Evolutionary conservation across 2,797 vertebrate genomes (phyloP).

Genomic region (Champsocephalus gunnari): DNA sequence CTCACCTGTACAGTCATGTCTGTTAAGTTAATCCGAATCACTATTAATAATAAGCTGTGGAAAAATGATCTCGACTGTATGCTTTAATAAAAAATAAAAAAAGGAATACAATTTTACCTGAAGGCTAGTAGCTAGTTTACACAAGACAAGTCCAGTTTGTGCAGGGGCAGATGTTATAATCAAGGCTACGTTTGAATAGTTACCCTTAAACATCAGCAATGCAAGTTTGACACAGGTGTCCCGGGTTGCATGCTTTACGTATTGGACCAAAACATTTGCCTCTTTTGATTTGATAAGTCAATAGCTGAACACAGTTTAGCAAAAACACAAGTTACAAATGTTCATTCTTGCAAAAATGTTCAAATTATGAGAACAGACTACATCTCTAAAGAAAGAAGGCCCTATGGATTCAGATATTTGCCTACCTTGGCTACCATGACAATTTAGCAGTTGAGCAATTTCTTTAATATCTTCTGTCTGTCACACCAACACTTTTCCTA

Average conservation of each 20-base stretch:
- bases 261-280: not conserved
- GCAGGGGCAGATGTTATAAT: not conserved
- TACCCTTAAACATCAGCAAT: conserved; percentile 19
- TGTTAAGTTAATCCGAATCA: not conserved
- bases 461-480: not conserved
- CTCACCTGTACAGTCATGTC: not conserved
- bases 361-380: not conserved
- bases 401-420: not conserved
- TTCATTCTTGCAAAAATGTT: not conserved
- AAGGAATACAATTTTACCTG: not conserved
- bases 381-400: not conserved
- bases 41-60: not conserved
- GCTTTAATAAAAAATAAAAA: not conserved
- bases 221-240: not conserved
- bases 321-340: not conserved
- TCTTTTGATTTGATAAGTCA: not conserved
- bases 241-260: not conserved
- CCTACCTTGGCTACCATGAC: not conserved
- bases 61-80: not conserved
- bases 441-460: not conserved
- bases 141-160: not conserved
- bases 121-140: not conserved
- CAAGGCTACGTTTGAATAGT: not conserved
- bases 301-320: not conserved
- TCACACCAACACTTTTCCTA: conserved; percentile 1